Percentiles rank a stretch among this genome's conserved stretches.
These are phyloP conservation scores for Punctoribates punctum DNA, from an alignment of 2,888 invertebrate genomes.

Conservation along the genomic window DNA sequence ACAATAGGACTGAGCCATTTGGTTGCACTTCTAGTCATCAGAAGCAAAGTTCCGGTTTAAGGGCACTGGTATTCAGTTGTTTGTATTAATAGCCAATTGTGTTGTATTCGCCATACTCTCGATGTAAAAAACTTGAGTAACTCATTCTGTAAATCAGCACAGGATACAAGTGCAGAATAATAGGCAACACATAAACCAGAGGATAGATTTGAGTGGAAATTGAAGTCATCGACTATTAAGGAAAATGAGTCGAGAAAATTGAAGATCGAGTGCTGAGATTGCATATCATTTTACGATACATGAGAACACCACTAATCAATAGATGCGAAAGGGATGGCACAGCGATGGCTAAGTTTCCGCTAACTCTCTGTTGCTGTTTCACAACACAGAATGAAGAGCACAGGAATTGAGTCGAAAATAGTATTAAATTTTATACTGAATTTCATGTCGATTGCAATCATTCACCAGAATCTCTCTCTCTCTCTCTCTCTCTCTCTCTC, in stretches of 20 bases:
- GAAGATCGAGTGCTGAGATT: constrained; percentile 16
- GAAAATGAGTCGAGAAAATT: constrained; percentile 10
- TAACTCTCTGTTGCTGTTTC: too few species aligned
- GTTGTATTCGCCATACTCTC: too few species aligned
- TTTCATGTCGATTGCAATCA: too few species aligned
- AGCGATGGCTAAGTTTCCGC: not conserved
- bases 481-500: constrained; percentile 22
- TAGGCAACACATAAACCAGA: not conserved
- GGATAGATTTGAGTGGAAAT: constrained; percentile 12
- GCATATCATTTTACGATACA: constrained; percentile 26
- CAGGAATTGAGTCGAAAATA: too few species aligned
- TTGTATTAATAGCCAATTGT: too few species aligned
- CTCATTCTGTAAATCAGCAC: too few species aligned
- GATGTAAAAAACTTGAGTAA: too few species aligned
- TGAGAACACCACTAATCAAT: constrained; percentile 13
- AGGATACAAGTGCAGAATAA: not conserved
- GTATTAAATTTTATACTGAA: too few species aligned
- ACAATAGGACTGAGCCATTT: not conserved
- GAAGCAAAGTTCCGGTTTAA: not conserved
- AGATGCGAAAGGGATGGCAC: not conserved
- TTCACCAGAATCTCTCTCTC: not conserved
- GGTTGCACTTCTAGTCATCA: not conserved
- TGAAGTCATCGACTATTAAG: constrained; percentile 20
- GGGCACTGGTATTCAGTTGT: not conserved
- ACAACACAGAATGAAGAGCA: too few species aligned